These are phyloP conservation scores for Cercopithecus neglectus DNA, from an alignment of 2,797 vertebrate species.

Conservation along the genomic window DNA sequence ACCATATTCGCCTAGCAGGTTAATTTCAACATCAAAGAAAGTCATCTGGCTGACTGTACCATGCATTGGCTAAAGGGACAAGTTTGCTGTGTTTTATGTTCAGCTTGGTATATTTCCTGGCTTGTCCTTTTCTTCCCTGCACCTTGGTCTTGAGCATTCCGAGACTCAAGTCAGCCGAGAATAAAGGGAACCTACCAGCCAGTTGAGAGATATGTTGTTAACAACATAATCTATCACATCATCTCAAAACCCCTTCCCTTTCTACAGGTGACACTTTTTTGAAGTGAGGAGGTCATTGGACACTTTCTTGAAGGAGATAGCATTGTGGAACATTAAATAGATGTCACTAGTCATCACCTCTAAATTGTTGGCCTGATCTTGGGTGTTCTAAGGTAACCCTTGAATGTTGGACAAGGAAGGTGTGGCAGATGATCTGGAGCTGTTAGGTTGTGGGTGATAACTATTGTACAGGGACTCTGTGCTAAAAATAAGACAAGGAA, in stretches of 20 bases:
- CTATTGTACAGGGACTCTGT: conserved; percentile 89
- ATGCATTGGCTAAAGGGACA: neutral
- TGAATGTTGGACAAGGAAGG: conserved; percentile 87
- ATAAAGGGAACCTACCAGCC: conserved; percentile 93
- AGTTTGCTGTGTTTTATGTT: conserved; percentile 64
- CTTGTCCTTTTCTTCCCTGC: conserved; percentile 71
- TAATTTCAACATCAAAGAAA: neutral
- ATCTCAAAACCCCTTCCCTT: conserved; percentile 89
- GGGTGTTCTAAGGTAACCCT: conserved; percentile 89
- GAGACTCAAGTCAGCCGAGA: conserved; percentile 84
- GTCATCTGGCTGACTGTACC: conserved; percentile 33
- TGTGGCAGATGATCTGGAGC: conserved; percentile 91
- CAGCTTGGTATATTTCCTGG: conserved; percentile 77
- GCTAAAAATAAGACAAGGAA: conserved; percentile 76
- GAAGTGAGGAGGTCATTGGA: conserved; percentile 84
- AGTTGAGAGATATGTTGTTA: conserved; percentile 93
- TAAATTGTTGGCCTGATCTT: conserved; percentile 87
- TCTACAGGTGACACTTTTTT: conserved; percentile 87
- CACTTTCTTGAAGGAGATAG: conserved; percentile 85
- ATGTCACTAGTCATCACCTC: conserved; percentile 84
- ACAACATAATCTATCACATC: conserved; percentile 92
- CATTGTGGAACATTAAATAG: conserved; percentile 86
- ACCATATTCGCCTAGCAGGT: neutral
- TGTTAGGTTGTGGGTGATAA: conserved; percentile 88
- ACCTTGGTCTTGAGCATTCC: conserved; percentile 77